These are phyloP conservation scores for Leptarthrus brevirostris DNA, from an alignment of 2,888 invertebrate genomes.

Conservation along the genomic window DNA sequence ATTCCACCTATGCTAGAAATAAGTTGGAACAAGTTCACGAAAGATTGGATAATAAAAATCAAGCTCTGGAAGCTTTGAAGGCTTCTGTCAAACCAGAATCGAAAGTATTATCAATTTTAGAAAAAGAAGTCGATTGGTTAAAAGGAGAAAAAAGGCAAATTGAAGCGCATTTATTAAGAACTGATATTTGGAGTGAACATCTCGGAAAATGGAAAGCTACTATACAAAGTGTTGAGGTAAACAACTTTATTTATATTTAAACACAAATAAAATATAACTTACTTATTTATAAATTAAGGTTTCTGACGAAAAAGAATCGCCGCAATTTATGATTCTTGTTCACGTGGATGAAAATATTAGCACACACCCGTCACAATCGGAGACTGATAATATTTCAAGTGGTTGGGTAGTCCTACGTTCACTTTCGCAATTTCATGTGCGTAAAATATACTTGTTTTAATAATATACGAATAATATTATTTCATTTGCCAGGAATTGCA, in stretches of 20 bases:
- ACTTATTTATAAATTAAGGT: slow-evolving; percentile 58
- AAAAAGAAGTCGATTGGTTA: slow-evolving; percentile 85
- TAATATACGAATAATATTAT: neutral
- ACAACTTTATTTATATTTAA: neutral
- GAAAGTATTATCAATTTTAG: slow-evolving; percentile 81
- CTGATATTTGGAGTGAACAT: slow-evolving; percentile 91
- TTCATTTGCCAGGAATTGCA: slow-evolving; percentile 76
- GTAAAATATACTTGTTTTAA: neutral
- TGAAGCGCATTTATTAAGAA: slow-evolving; percentile 85
- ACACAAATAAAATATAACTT: too few species aligned
- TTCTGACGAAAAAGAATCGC: slow-evolving; percentile 70
- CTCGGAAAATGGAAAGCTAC: slow-evolving; percentile 88
- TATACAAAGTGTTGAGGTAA: slow-evolving; percentile 84
- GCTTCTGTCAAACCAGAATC: slow-evolving; percentile 87
- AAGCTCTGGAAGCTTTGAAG: slow-evolving; percentile 83
- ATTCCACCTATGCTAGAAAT: slow-evolving; percentile 83
- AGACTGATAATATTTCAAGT: slow-evolving; percentile 69
- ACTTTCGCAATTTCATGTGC: slow-evolving; percentile 73
- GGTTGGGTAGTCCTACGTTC: slow-evolving; percentile 77
- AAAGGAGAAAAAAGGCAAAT: slow-evolving; percentile 83
- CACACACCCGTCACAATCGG: slow-evolving; percentile 65
- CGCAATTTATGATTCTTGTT: slow-evolving; percentile 82
- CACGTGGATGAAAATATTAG: slow-evolving; percentile 74
- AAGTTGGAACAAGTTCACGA: slow-evolving; percentile 87
- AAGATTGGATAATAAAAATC: slow-evolving; percentile 83